A percentile compares a stretch with the other conserved stretches of the same genome.
Conservation (phyloP, 1,140 invertebrate genomes). For the Pseudomyrmex cubaensis region DNA sequence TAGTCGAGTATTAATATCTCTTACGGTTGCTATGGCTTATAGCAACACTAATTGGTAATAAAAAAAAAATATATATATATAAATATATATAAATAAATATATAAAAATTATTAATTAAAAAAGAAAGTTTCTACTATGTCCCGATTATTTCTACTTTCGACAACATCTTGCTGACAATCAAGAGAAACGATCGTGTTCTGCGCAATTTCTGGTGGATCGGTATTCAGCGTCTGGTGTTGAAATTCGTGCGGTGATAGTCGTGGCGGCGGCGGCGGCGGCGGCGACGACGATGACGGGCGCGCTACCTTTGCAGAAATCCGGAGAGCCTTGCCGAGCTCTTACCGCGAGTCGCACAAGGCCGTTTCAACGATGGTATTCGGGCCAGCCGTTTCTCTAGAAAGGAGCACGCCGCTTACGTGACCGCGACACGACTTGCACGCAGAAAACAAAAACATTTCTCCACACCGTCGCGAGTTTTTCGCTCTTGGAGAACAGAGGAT, state of each 20-base stretch:
- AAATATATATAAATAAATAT: too few species aligned
- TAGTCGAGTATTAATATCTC: background rate
- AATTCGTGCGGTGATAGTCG: slow-evolving; percentile 29
- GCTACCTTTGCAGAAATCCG: slow-evolving; percentile 71
- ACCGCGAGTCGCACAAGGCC: slow-evolving; percentile 76
- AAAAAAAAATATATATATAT: too few species aligned
- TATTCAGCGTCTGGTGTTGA: slow-evolving; percentile 23
- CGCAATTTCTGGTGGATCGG: slow-evolving; percentile 30
- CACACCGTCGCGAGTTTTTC: slow-evolving; percentile 46
- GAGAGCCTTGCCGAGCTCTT: slow-evolving; percentile 65
- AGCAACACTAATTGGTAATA: background rate
- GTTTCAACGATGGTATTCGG: slow-evolving; percentile 75
- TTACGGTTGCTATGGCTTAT: background rate
- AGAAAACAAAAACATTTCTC: slow-evolving; percentile 66
- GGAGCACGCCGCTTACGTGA: slow-evolving; percentile 71
- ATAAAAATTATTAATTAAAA: background rate
- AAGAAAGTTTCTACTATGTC: background rate
- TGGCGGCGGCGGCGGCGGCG: background rate
- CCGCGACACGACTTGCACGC: slow-evolving; percentile 45
- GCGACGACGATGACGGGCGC: background rate
- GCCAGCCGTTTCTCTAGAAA: slow-evolving; percentile 77
- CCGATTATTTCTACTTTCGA: slow-evolving; percentile 13
- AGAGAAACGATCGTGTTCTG: slow-evolving; percentile 30
- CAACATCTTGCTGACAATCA: background rate
- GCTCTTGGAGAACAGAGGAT: slow-evolving; percentile 26